phyloP scores from a whole-genome alignment of 1,140 invertebrate species.

The Philotrypesis tridentata region DNA sequence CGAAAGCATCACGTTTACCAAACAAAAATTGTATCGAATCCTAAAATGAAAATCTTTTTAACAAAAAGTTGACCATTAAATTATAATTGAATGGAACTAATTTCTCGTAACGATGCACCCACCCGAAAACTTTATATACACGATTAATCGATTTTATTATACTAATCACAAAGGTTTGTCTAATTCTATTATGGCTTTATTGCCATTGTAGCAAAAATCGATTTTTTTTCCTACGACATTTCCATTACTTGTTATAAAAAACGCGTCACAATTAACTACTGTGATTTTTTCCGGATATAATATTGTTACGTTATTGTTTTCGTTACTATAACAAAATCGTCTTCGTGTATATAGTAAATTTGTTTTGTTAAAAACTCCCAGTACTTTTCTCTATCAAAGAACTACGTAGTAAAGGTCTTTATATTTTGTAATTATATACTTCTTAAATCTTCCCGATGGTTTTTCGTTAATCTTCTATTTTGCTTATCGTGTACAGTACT shows the following conservation, averaged over 20 bases:
- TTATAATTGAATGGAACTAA: not conserved
- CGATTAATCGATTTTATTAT: slow-evolving; percentile 26
- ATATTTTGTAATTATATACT: not conserved
- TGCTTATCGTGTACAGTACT: not conserved
- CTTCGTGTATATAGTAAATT: slow-evolving; percentile 14
- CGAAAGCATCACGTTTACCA: too few species aligned
- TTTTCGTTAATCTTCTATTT: not conserved
- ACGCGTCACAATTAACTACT: slow-evolving; percentile 2
- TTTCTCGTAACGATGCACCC: too few species aligned
- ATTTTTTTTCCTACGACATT: not conserved
- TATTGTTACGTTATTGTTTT: slow-evolving; percentile 28
- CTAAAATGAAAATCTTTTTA: not conserved
- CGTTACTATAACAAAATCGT: slow-evolving; percentile 42
- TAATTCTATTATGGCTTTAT: slow-evolving; percentile 5
- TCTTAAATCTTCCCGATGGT: not conserved
- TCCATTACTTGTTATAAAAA: slow-evolving; percentile 30
- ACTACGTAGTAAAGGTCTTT: not conserved
- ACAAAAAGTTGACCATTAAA: not conserved
- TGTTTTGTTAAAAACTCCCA: not conserved
- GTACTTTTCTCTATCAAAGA: not conserved
- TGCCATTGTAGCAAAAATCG: slow-evolving; percentile 12
- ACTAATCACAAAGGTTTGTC: not conserved
- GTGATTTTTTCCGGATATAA: slow-evolving; percentile 39
- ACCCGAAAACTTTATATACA: not conserved
- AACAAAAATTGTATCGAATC: not conserved